Evolutionary conservation across 2,113 vertebrate genomes (phyloP).

Genomic region (Uropsilus gracilis): DNA sequence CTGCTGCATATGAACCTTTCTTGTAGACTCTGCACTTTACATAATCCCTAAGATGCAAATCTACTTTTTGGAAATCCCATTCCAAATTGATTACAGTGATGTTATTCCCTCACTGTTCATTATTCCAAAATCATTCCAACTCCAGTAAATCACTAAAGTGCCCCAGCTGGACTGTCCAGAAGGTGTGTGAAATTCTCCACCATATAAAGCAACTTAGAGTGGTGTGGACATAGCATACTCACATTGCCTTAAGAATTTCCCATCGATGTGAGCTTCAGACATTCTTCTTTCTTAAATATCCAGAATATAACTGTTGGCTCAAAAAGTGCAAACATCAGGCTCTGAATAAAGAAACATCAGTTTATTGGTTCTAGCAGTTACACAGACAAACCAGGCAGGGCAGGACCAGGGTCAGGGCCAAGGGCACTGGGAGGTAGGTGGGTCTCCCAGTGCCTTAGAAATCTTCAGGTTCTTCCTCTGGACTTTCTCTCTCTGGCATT

Average conservation of each 20-base stretch:
- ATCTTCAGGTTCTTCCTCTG: too few species aligned
- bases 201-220: neutral
- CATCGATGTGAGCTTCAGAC: neutral
- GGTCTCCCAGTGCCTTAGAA: too few species aligned
- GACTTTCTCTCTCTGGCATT: too few species aligned
- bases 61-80: neutral
- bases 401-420: too few species aligned
- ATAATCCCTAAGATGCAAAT: neutral
- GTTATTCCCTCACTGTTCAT: neutral
- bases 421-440: too few species aligned
- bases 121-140: neutral
- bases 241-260: neutral
- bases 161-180: neutral
- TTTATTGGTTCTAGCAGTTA: too few species aligned
- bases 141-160: neutral
- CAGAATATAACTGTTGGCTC: neutral
- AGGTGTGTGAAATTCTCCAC: neutral
- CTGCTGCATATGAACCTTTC: neutral
- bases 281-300: neutral
- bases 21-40: neutral
- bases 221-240: rapidly evolving
- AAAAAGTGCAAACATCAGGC: too few species aligned
- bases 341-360: too few species aligned
- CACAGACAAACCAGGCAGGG: too few species aligned
- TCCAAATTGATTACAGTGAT: neutral